Conservation (phyloP, 1,140 invertebrate species). For the Atopsyche davidsoni region DNA sequence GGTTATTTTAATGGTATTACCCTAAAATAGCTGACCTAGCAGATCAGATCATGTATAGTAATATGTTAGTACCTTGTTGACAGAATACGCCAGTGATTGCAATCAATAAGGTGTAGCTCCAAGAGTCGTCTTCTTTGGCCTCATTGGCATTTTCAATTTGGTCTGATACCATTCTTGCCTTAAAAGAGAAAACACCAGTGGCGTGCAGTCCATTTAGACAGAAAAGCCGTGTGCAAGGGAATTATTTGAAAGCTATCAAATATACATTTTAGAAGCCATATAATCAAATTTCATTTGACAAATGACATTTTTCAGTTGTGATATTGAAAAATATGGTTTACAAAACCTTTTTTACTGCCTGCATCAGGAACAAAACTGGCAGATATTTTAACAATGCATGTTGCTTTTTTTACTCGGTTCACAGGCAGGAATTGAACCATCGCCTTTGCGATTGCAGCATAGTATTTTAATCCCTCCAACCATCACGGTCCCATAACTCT, state of each 20-base stretch:
- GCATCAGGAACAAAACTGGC: too few species aligned
- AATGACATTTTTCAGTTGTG: background rate
- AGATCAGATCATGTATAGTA: too few species aligned
- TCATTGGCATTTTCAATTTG: background rate
- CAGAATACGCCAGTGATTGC: slow-evolving; percentile 13
- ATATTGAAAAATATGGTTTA: too few species aligned
- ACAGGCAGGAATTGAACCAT: too few species aligned
- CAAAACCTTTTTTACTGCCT: too few species aligned
- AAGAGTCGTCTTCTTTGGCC: slow-evolving; percentile 19
- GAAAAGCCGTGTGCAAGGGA: too few species aligned
- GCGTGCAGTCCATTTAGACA: slow-evolving; percentile 32
- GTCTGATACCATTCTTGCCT: background rate
- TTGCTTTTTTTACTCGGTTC: background rate
- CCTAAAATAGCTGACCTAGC: slow-evolving; percentile 26
- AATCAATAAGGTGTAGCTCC: slow-evolving; percentile 21
- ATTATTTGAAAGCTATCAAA: background rate
- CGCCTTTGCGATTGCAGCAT: background rate
- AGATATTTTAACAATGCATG: background rate
- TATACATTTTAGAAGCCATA: background rate
- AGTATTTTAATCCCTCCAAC: too few species aligned
- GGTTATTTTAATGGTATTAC: slow-evolving; percentile 3
- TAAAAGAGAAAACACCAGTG: background rate
- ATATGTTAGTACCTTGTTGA: slow-evolving; percentile 27
- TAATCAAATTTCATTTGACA: background rate
- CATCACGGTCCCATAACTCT: too few species aligned